Evolutionary conservation across 2,888 invertebrate species (phyloP), one percentile per base, ranked within the genome.

Genomic region (Lasioglossum zephyrum): DNA sequence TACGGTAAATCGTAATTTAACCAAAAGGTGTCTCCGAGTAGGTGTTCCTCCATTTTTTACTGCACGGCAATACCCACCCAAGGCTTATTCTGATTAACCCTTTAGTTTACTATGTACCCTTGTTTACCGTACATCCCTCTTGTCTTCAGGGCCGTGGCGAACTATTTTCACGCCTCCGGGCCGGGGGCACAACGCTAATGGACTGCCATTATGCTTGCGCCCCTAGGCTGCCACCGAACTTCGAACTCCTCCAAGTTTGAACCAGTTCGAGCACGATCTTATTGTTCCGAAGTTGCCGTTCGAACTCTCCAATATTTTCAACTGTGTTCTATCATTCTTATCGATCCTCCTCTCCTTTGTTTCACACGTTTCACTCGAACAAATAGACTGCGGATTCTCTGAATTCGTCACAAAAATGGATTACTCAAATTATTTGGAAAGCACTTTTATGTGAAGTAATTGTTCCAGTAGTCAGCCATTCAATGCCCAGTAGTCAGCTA

Each of bases 61-160:
- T 49, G 74, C 82, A 87, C 88, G 70, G 72, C 80, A 70, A 72
- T 39, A 72, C 63, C 79, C 63, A 77, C 82, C 73, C 39, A 47
- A 60, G 22, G 72, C 75, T 90, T 89, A n/a, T 83, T 89, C 82
- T 70, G 3, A 41, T 60, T 31, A 22, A 49, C 18, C 75, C 66
- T 66, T 70, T 41, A 73, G 47, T 70, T 80, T 83, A 73, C 57
- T 31, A 9, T 53, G n/a, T 53, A 53, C n/a, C n/a, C 22, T 53
- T 53, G 53, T 53, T 53, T 53, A 53, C 53, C 72, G 63, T 63
- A 26, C 13, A 63, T 63, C 26, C 63, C 63, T 63, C 4, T 74
- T 74, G 63, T 63, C 31, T 63, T 31, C 31, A 5, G 63, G 63
- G 63, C 63, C 63, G 63, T 63, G 63, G 31, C 63, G 63, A 63